Evolutionary conservation across 1,140 invertebrate genomes (phyloP).

Genomic region (Nebria ingens): DNA sequence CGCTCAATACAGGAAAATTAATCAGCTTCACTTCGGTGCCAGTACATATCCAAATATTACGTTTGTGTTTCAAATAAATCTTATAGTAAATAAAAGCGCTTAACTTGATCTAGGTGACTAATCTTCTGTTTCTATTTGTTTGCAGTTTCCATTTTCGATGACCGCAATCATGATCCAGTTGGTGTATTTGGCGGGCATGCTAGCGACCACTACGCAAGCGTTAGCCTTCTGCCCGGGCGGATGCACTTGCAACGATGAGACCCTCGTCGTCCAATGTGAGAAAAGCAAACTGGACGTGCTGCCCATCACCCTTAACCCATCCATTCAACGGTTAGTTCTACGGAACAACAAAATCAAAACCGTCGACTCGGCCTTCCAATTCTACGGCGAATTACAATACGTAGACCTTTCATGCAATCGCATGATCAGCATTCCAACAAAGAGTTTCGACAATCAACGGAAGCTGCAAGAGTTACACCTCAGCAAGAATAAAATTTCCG

Average conservation of each 20-base stretch:
- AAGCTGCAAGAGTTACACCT: constrained; percentile 73
- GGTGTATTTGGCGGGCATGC: constrained; percentile 27
- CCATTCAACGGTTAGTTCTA: constrained; percentile 70
- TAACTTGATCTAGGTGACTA: too few relatives aligned
- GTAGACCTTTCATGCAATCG: constrained; percentile 78
- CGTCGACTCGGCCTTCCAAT: constrained; percentile 75
- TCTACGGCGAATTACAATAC: constrained; percentile 73
- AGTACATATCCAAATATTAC: too few relatives aligned
- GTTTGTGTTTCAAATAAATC: too few relatives aligned
- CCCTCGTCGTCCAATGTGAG: constrained; percentile 74
- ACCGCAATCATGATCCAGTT: constrained; percentile 24
- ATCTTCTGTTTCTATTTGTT: constrained; percentile 25
- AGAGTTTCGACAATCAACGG: constrained; percentile 67
- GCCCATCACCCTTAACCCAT: constrained; percentile 83
- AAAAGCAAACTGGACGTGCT: constrained; percentile 76
- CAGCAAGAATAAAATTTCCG: constrained; percentile 74
- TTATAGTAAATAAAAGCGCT: too few relatives aligned
- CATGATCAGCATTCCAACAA: constrained; percentile 62
- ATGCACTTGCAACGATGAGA: constrained; percentile 81
- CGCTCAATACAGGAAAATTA: too few relatives aligned
- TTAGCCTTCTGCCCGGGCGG: constrained; percentile 54
- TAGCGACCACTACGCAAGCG: constrained; percentile 28
- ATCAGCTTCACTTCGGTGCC: too few relatives aligned
- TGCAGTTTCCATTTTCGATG: constrained; percentile 27
- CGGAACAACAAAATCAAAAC: constrained; percentile 78